These are phyloP conservation scores for Polypedilum vanderplanki DNA, from an alignment of 1,140 invertebrate genomes.

Conservation along the genomic window DNA sequence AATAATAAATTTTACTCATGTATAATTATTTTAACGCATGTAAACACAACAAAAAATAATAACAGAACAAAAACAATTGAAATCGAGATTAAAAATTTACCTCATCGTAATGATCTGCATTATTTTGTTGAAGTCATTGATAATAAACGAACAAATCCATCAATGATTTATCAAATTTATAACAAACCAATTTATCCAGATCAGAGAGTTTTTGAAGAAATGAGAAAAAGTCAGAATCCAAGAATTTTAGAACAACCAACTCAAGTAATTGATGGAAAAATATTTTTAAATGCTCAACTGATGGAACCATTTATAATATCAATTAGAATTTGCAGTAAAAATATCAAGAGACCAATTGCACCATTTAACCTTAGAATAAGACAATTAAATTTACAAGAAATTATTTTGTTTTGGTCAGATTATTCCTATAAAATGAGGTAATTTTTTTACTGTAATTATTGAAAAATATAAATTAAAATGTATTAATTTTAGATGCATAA, in stretches of 20 bases:
- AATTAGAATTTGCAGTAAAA: slow-evolving; percentile 38
- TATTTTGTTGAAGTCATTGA: slow-evolving; percentile 43
- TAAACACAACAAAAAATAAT: slow-evolving; percentile 30
- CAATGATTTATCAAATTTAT: slow-evolving; percentile 36
- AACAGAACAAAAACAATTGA: slow-evolving; percentile 31
- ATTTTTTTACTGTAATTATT: no score
- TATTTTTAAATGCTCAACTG: slow-evolving; percentile 27
- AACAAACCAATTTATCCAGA: slow-evolving; percentile 39
- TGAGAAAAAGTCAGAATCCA: slow-evolving; percentile 38
- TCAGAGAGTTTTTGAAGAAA: slow-evolving; percentile 35
- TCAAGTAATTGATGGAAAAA: slow-evolving; percentile 19
- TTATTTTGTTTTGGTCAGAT: slow-evolving; percentile 40
- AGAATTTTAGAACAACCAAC: slow-evolving; percentile 36
- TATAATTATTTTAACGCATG: slow-evolving; percentile 31
- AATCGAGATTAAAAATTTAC: slow-evolving; percentile 32
- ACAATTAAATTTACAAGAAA: slow-evolving; percentile 36
- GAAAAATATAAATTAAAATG: no score
- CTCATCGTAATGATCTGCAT: slow-evolving; percentile 32
- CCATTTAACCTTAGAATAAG: slow-evolving; percentile 36
- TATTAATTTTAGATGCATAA: slow-evolving; percentile 36
- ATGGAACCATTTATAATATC: slow-evolving; percentile 37
- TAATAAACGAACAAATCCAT: slow-evolving; percentile 39
- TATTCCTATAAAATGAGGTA: slow-evolving; percentile 29
- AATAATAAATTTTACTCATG: not conserved
- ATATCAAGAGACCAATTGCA: slow-evolving; percentile 35